A percentile compares a stretch with the other conserved stretches of the same genome.
Conservation (phyloP, 2,113 vertebrate genomes). For the Sinocyclocheilus anshuiensis region DNA sequence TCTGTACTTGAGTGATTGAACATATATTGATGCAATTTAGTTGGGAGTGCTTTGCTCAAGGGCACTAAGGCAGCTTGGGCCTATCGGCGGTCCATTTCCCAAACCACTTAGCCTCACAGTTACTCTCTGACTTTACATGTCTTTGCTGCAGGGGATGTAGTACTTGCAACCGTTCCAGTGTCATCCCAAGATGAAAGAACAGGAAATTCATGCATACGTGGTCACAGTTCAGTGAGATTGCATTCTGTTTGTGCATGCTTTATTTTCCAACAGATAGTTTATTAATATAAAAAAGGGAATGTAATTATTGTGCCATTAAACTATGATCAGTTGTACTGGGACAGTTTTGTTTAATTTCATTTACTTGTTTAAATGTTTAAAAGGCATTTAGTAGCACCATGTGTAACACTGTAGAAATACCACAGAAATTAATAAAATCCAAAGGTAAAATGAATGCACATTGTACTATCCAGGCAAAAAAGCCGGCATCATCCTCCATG, state of each 20-base stretch:
- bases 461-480: not conserved
- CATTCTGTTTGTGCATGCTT: not conserved
- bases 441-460: not conserved
- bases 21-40: constrained; percentile 50
- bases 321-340: constrained; percentile 1
- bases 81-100: constrained; percentile 52
- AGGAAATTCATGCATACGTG: constrained; percentile 11
- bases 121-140: constrained; percentile 59
- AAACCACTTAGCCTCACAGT: constrained; percentile 51
- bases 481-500: not conserved
- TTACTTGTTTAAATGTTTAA: not conserved
- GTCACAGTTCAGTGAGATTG: not conserved
- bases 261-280: not conserved
- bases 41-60: constrained; percentile 47
- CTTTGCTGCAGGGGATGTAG: constrained; percentile 56
- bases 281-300: not conserved
- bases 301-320: not conserved
- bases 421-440: not conserved
- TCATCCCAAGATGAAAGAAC: constrained; percentile 44
- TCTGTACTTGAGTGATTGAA: constrained; percentile 41
- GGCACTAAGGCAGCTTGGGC: constrained; percentile 44
- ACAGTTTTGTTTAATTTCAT: not conserved
- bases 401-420: not conserved
- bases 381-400: not conserved
- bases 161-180: constrained; percentile 42